Evolutionary conservation across 1,140 invertebrate genomes (phyloP).

Genomic region (Carposina sasakii): DNA sequence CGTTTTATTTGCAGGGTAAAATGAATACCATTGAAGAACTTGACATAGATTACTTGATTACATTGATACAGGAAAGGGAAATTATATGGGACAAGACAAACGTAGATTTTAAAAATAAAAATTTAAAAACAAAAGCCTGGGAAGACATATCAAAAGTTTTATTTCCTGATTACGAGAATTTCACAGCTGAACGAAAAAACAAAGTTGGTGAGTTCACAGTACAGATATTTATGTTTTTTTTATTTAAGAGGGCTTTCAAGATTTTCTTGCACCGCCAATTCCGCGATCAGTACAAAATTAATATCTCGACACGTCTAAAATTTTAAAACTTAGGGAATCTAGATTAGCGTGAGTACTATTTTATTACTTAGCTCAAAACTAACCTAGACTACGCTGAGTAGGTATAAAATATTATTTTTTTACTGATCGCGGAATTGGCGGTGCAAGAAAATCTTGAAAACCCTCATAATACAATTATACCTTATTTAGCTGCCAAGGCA

Average conservation of each 20-base stretch:
- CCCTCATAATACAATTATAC: conserved; percentile 10
- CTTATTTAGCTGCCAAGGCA: conserved; percentile 8
- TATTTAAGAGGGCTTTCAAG: too few species aligned
- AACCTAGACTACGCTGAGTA: conserved; percentile 6
- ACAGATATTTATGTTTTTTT: too few species aligned
- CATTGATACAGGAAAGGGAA: conserved; percentile 8
- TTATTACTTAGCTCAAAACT: conserved; percentile 9
- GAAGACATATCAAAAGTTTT: background rate
- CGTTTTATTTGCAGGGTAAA: conserved; percentile 3
- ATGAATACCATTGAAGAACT: conserved; percentile 10
- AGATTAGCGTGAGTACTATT: conserved; percentile 6
- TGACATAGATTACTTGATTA: conserved; percentile 9
- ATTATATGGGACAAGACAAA: conserved; percentile 8
- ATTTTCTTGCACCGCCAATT: too few species aligned
- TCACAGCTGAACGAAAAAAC: too few species aligned
- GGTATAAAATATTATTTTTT: conserved; percentile 4
- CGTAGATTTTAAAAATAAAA: conserved; percentile 9
- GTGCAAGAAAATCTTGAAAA: too few species aligned
- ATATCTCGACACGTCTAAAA: conserved; percentile 8
- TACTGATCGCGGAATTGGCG: too few species aligned
- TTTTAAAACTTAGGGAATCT: conserved; percentile 7
- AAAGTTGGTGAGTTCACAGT: too few species aligned
- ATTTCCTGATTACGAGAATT: too few species aligned
- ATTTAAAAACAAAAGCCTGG: conserved; percentile 11
- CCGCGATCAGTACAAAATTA: conserved; percentile 10